phyloP scores from a whole-genome alignment of 1,140 invertebrate species.

The Cataglyphis hispanica region DNA sequence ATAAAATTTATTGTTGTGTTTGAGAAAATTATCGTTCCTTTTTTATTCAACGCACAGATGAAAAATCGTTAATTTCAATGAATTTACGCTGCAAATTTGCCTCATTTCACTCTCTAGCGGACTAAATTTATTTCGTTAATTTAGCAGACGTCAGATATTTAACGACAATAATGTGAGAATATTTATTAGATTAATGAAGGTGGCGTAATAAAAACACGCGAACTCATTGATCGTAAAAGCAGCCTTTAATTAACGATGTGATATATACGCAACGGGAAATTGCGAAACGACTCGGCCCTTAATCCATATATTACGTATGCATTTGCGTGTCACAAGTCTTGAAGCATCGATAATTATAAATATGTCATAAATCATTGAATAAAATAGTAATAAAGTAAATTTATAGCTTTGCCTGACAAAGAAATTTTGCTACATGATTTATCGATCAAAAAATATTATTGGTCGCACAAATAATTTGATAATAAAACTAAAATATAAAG shows the following conservation, averaged over 20 bases:
- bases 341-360: not conserved
- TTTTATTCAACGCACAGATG: not conserved
- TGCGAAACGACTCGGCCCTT: not conserved
- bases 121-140: slow-evolving; percentile 31
- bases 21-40: slow-evolving; percentile 9
- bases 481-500: not conserved
- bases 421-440: not conserved
- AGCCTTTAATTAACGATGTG: slow-evolving; percentile 11
- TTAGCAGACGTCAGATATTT: not conserved
- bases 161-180: slow-evolving; percentile 11
- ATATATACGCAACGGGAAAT: not conserved
- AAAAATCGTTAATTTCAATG: slow-evolving; percentile 22
- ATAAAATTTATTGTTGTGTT: not conserved
- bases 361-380: not conserved
- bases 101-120: slow-evolving; percentile 10
- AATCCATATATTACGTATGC: not conserved
- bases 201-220: not conserved
- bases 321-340: not conserved
- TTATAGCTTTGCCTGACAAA: not conserved
- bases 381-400: not conserved
- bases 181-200: slow-evolving; percentile 5
- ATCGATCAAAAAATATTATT: not conserved
- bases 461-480: not conserved
- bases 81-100: slow-evolving; percentile 13
- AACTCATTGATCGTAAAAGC: not conserved